Conservation (phyloP, 1,140 invertebrate genomes). For the Zaprionus camerounensis region DNA sequence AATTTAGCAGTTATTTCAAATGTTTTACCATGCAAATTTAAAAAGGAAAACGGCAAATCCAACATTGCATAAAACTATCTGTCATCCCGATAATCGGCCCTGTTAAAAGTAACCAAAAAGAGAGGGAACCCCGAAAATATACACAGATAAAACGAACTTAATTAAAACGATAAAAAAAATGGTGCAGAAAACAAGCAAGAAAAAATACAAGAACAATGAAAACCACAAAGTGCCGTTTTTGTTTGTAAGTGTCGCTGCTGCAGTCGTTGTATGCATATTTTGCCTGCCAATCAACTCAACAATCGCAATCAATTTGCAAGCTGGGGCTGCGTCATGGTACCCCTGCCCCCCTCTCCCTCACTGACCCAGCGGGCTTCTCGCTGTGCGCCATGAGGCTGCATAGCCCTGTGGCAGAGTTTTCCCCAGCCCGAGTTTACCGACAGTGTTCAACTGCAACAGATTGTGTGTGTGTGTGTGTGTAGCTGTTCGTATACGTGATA, state of each 20-base stretch:
- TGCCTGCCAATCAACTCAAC: slow-evolving; percentile 82
- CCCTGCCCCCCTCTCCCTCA: not conserved
- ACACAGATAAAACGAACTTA: slow-evolving; percentile 53
- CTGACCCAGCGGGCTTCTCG: not conserved
- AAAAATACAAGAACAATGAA: slow-evolving; percentile 62
- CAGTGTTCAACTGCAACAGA: slow-evolving; percentile 67
- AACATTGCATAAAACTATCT: slow-evolving; percentile 45
- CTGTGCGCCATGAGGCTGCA: not conserved
- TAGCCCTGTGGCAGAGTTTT: slow-evolving; percentile 10
- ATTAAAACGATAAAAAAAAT: slow-evolving; percentile 61
- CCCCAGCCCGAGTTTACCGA: slow-evolving; percentile 51
- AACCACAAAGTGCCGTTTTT: slow-evolving; percentile 76
- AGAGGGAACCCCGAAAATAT: slow-evolving; percentile 18
- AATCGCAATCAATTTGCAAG: slow-evolving; percentile 80
- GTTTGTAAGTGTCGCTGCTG: slow-evolving; percentile 68
- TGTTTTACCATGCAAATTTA: too few relatives aligned
- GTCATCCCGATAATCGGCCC: slow-evolving; percentile 46
- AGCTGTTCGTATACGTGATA: slow-evolving; percentile 31
- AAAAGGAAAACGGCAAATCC: not conserved
- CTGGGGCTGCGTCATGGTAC: slow-evolving; percentile 45
- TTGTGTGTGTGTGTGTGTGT: slow-evolving; percentile 27
- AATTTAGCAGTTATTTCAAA: too few relatives aligned
- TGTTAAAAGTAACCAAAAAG: slow-evolving; percentile 30
- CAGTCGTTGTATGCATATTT: slow-evolving; percentile 64
- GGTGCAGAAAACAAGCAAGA: slow-evolving; percentile 21